Evolutionary conservation across 2,797 vertebrate species (phyloP).

Genomic region (Acanthis flammea): DNA sequence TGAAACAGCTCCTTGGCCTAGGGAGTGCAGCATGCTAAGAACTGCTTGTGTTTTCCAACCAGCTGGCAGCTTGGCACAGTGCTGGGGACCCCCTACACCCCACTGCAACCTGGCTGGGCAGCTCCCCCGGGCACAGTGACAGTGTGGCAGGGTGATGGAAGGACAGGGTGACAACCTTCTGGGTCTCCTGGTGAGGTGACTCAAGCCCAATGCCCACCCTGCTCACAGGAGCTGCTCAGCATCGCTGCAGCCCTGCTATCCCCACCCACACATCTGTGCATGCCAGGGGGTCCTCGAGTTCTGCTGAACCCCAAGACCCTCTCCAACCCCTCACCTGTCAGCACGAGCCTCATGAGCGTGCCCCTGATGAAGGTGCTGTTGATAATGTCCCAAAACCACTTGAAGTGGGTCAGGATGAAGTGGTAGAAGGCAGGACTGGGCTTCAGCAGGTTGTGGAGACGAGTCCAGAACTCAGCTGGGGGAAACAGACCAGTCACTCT

Average conservation of each 20-base stretch:
- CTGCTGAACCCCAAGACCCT: not conserved
- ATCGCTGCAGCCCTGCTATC: rapidly evolving
- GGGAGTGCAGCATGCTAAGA: not conserved
- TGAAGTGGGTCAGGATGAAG: constrained; percentile 88
- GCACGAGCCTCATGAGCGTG: constrained; percentile 84
- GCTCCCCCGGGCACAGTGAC: not conserved
- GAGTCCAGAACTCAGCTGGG: constrained; percentile 85
- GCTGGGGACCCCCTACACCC: not conserved
- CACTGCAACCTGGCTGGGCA: not conserved
- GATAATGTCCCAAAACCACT: constrained; percentile 88
- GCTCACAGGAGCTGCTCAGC: not conserved
- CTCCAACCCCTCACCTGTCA: constrained; percentile 80
- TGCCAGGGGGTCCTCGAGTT: rapidly evolving
- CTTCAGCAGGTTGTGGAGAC: constrained; percentile 77
- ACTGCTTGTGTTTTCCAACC: not conserved
- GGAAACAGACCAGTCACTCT: not conserved
- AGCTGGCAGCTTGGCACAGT: not conserved
- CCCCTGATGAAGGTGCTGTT: constrained; percentile 86
- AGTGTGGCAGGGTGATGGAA: not conserved
- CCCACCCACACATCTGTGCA: not conserved
- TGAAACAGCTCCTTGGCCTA: not conserved
- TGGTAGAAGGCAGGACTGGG: constrained; percentile 82
- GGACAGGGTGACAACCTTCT: not conserved
- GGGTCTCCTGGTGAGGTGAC: not conserved
- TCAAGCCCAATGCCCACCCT: rapidly evolving